These are phyloP conservation scores for Protonibea diacanthus DNA, from an alignment of 2,797 vertebrate genomes.

Conservation along the genomic window DNA sequence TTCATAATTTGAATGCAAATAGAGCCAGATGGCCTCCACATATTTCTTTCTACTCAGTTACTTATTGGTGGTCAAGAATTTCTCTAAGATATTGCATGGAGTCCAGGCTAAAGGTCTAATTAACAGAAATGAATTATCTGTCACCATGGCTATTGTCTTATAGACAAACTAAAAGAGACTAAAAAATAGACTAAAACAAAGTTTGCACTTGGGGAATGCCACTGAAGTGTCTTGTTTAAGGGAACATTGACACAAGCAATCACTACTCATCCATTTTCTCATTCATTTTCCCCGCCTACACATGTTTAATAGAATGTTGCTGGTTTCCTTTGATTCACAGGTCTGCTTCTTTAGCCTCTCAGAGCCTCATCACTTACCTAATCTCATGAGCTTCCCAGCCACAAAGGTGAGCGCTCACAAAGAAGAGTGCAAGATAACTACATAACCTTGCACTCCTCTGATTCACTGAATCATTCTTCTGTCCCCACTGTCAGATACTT, in stretches of 20 bases:
- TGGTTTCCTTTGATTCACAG: slow-evolving; percentile 10
- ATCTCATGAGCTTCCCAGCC: slow-evolving; percentile 14
- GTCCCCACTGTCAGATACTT: slow-evolving; percentile 18
- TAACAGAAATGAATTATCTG: slow-evolving; percentile 28
- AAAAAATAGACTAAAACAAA: neutral
- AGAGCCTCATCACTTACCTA: slow-evolving; percentile 13
- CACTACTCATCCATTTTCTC: neutral
- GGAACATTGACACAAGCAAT: slow-evolving; percentile 1
- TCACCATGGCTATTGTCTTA: slow-evolving; percentile 15
- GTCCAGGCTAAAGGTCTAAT: slow-evolving; percentile 21
- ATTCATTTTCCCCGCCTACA: neutral
- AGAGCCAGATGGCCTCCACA: slow-evolving; percentile 52
- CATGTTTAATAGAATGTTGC: neutral
- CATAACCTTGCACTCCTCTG: slow-evolving; percentile 16
- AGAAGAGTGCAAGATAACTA: neutral
- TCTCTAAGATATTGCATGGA: slow-evolving; percentile 16
- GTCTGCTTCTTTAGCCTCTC: neutral
- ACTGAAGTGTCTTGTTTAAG: slow-evolving; percentile 12
- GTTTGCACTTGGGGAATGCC: slow-evolving; percentile 5
- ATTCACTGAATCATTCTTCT: slow-evolving; percentile 29
- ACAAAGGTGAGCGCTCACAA: slow-evolving; percentile 21
- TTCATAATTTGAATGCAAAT: slow-evolving; percentile 53
- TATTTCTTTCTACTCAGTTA: slow-evolving; percentile 43
- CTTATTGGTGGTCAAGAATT: slow-evolving; percentile 11
- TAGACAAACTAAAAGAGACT: no score